phyloP scores from a whole-genome alignment of 2,797 vertebrate genomes.

The Jordanella pulchra region DNA sequence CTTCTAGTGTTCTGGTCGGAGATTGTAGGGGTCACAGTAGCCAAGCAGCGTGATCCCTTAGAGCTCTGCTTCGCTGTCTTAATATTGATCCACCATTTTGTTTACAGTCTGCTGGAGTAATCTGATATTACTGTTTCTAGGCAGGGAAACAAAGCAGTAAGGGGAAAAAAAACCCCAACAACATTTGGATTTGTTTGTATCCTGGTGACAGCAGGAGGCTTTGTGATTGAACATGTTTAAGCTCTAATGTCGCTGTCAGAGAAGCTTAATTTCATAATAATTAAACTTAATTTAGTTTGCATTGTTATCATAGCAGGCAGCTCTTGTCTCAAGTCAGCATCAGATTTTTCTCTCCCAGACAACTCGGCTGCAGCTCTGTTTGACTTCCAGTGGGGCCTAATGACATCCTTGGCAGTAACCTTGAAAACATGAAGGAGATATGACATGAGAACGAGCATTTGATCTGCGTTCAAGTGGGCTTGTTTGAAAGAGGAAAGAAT shows the following conservation, averaged over 20 bases:
- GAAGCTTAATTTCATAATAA: conserved; percentile 6
- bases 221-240: conserved; percentile 13
- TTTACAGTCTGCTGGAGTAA: conserved; percentile 67
- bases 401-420: conserved; percentile 51
- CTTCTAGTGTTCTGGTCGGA: conserved; percentile 47
- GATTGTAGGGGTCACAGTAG: conserved; percentile 55
- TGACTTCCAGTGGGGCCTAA: conserved; percentile 44
- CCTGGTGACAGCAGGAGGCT: conserved; percentile 17
- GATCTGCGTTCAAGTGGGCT: conserved; percentile 59
- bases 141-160: conserved; percentile 51
- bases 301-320: conserved; percentile 49
- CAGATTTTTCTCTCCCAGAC: conserved; percentile 40
- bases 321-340: conserved; percentile 35
- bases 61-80: conserved; percentile 40
- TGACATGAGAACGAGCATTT: conserved; percentile 57
- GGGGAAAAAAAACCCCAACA: conserved; percentile 15
- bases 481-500: conserved; percentile 60
- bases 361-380: conserved; percentile 41
- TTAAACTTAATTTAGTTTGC: conserved; percentile 28
- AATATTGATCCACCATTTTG: conserved; percentile 71
- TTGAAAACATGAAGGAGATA: conserved; percentile 51
- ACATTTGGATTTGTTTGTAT: conserved; percentile 26
- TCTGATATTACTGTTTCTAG: conserved; percentile 53
- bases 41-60: conserved; percentile 32
- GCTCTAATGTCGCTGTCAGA: conserved; percentile 6